Base-by-base conservation (phyloP, 2,888 invertebrate species). In the Sinodicranocentrus sp. region DNA sequence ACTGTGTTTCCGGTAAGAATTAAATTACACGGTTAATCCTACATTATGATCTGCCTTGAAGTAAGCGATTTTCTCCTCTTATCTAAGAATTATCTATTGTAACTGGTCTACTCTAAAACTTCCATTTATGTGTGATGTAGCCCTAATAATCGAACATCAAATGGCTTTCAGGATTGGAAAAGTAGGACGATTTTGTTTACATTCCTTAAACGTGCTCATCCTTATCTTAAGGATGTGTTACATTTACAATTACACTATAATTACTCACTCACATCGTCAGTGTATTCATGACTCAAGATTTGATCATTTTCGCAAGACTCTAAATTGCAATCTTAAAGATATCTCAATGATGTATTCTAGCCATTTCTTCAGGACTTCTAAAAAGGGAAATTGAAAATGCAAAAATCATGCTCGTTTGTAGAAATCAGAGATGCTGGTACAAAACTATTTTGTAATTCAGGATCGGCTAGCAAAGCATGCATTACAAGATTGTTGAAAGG, bases 161-260 rank as follows among this genome's bases (percentile, higher is more conserved):
- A 21, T 57, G 57, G 57, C 57, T 57, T 23, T 57, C 57, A 57
- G n/a, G 19, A 21, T 23, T 23, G 57, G 57, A 15, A 57, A 23
- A 57, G 57, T 57, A 57, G 19, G 57, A 6, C 57, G 8, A 6
- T 5, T 21, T 57, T 57, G 57, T 57, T 57, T 57, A 23, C 57
- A 57, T 23, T 21, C 13, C 15, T 48, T 48, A 10, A n/a, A 48
- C 2, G 48, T 48, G 48, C n/a, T 33, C 33, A 33, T 33, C 33
- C 15, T 48, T 48, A 10, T 5, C 3, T 17, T 17, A n/a, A 48
- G 48, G n/a, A 48, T 13, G 39, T 13, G 6, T 39, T 39, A 39
- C 39, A 39, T 39, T 48, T 15, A n/a, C n/a, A 10, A 48, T 13
- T 15, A 48, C 48, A 48, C n/a, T n/a, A 39, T 39, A 48, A 48